Base-by-base conservation (phyloP, 2,888 invertebrate genomes). In the Thymelicus sylvestris region DNA sequence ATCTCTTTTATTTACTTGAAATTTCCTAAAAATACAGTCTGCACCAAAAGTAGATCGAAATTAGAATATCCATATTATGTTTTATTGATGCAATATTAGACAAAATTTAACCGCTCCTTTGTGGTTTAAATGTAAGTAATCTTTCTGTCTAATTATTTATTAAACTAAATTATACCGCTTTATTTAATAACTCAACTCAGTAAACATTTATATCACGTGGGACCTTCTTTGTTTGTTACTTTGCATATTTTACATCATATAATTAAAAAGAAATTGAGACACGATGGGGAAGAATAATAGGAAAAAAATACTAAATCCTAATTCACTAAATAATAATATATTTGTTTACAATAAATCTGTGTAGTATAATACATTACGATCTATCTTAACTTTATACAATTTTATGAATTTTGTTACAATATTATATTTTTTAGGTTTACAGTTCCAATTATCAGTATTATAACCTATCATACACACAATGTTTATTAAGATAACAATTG, bases 341-440 rank as follows among this genome's bases (percentile, higher is more conserved):
- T 79, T 78, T 78, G 73, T 76, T 77, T 75, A 73, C 74, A 76
- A 77, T 74, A 75, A 72, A 75, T 63, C 57, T 69, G 47, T 64
- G 55, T 15, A 62, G 74, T 79, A 76, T 78, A 55, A 75, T 76
- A 78, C 75, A 78, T 75, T 68, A 68, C 63, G 55, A 72, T 69
- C 75, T 76, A 75, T 72, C 52, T 75, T 72, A 73, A 73, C 71
- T 78, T 78, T 78, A 77, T 78, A 78, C 79, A 78, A 67, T 74
- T 73, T 59, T 57, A 57, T 39, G 66, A 66, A 66, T 63, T 59
- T 39, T 52, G 44, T 57, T 57, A 67, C 24, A 67, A 61, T 62
- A 62, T 39, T 62, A 62, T 39, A 61, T 12, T 48, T 62, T 68
- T 31, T 47, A 44, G 7, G 63, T 47, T 44, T 52, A 31, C 55